A percentile compares a stretch with the other conserved stretches of the same genome.
These are phyloP conservation scores for Amiota minor DNA, from an alignment of 2,888 invertebrate genomes.

Conservation along the genomic window DNA sequence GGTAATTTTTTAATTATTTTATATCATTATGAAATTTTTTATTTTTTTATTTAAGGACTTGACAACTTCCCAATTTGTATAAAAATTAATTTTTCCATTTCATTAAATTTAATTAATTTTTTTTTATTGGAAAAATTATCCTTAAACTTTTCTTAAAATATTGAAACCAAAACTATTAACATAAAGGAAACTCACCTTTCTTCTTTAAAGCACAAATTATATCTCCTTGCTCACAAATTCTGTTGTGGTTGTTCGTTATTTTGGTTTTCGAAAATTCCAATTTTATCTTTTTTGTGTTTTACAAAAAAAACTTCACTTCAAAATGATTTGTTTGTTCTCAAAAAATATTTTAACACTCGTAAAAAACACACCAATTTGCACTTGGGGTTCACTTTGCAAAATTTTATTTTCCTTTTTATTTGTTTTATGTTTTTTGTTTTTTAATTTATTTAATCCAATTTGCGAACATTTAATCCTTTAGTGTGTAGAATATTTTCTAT, in stretches of 20 bases:
- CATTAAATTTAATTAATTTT: neutral
- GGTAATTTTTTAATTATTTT: neutral
- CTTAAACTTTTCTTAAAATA: neutral
- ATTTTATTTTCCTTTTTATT: constrained; percentile 35
- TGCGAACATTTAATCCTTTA: constrained; percentile 24
- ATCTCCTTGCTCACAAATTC: constrained; percentile 9
- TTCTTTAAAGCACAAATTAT: constrained; percentile 52
- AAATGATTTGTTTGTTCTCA: too few relatives aligned
- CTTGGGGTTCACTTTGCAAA: constrained; percentile 9
- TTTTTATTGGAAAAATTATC: constrained; percentile 1
- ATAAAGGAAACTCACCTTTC: constrained; percentile 58
- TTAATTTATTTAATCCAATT: constrained; percentile 16
- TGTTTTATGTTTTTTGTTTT: constrained; percentile 42
- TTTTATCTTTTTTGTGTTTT: too few relatives aligned
- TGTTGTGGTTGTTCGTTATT: neutral
- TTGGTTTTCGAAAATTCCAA: neutral
- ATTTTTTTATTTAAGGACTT: too few relatives aligned
- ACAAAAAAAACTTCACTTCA: too few relatives aligned
- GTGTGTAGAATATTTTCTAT: constrained; percentile 27
- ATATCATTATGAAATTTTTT: too few relatives aligned
- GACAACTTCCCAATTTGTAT: too few relatives aligned
- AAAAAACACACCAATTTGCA: neutral
- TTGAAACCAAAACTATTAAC: neutral
- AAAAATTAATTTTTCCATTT: too few relatives aligned
- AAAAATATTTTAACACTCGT: too few relatives aligned